Conservation (phyloP, 2,113 vertebrate genomes). For the Myotis brandtii region DNA sequence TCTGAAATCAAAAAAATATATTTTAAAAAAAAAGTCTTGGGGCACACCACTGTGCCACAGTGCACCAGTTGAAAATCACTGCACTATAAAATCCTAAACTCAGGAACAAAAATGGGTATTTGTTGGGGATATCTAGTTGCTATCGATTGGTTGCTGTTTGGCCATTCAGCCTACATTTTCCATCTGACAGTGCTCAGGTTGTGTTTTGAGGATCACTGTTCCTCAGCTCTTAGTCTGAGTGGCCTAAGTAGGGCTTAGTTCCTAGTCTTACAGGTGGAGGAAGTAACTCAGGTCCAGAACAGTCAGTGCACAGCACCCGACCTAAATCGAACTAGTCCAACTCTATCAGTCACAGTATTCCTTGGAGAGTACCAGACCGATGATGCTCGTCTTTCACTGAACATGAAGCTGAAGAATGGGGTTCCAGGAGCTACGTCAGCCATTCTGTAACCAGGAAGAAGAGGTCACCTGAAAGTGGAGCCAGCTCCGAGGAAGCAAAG, state of each 20-base stretch:
- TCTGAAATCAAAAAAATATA: too few species aligned
- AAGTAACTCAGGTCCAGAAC: not conserved
- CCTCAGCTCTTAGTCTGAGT: not conserved
- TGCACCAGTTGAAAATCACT: not conserved
- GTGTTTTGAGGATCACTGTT: not conserved
- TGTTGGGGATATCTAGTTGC: not conserved
- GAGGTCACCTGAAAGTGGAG: not conserved
- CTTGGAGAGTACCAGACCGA: not conserved
- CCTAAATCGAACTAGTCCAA: not conserved
- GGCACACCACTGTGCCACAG: not conserved
- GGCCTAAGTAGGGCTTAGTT: not conserved
- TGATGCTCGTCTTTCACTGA: not conserved
- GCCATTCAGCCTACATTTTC: not conserved
- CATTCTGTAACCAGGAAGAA: not conserved
- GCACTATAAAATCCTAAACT: not conserved
- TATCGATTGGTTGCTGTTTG: not conserved
- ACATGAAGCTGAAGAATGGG: not conserved
- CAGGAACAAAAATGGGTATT: not conserved
- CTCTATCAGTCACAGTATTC: not conserved
- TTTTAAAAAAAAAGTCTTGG: too few species aligned
- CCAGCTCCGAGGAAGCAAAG: not conserved
- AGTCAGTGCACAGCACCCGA: not conserved
- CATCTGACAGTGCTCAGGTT: not conserved
- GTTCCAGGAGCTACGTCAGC: not conserved
- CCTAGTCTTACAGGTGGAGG: not conserved